Conservation (phyloP, 2,797 vertebrate species). For the Dromococcyx pavoninus region DNA sequence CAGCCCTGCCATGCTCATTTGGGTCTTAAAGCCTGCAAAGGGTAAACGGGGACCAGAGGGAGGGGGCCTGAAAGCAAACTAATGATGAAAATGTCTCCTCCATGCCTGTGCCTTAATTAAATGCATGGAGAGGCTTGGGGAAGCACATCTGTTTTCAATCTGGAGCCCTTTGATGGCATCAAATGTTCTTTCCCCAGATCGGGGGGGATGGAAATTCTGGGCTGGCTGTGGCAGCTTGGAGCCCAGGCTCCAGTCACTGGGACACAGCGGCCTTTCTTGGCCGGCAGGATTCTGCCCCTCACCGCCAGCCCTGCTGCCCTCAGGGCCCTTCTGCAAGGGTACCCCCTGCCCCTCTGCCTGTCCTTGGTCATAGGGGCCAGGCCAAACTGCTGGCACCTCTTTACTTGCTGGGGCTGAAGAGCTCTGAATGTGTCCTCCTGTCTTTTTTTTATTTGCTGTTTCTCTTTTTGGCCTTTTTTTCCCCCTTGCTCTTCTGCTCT, state of each 20-base stretch:
- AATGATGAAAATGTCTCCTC: constrained; percentile 94
- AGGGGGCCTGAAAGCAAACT: constrained; percentile 81
- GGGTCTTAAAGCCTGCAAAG: constrained; percentile 75
- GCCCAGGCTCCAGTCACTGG: constrained; percentile 78
- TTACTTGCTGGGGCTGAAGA: neutral
- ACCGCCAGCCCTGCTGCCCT: neutral
- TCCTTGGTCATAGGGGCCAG: neutral
- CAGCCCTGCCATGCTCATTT: constrained; percentile 62
- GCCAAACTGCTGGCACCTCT: neutral
- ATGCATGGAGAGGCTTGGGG: constrained; percentile 92
- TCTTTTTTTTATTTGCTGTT: neutral
- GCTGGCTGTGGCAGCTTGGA: constrained; percentile 86
- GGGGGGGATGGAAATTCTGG: constrained; percentile 87
- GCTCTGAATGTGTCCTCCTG: neutral
- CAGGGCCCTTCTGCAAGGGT: fast-evolving
- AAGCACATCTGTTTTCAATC: constrained; percentile 98
- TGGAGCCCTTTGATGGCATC: constrained; percentile 97
- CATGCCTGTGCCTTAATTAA: constrained; percentile 95
- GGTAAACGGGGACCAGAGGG: constrained; percentile 70
- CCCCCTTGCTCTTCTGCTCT: neutral
- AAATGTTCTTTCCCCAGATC: constrained; percentile 97
- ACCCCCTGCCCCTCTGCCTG: neutral
- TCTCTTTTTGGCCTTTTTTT: neutral
- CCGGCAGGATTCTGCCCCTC: constrained; percentile 13
- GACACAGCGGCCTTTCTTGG: constrained; percentile 70